These are phyloP conservation scores for Thinocorus orbignyianus DNA, from an alignment of 2,113 vertebrate genomes.

Conservation along the genomic window DNA sequence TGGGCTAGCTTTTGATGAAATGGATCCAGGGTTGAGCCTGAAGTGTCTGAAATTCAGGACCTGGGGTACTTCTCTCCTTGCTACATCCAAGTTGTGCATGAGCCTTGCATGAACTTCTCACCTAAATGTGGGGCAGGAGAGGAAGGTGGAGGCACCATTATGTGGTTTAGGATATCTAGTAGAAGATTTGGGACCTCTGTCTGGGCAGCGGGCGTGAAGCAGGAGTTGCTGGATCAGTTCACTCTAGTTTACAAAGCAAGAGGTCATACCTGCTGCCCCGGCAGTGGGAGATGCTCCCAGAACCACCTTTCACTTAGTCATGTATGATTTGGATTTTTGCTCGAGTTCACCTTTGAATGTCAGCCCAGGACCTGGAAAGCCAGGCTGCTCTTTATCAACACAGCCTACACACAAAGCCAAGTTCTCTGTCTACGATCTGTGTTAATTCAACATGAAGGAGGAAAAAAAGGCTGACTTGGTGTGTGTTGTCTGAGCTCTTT, in stretches of 20 bases:
- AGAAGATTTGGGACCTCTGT: not conserved
- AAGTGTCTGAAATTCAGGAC: not conserved
- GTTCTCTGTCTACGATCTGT: not conserved
- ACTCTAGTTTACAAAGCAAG: not conserved
- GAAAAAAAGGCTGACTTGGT: not conserved
- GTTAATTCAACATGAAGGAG: not conserved
- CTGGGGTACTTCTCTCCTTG: not conserved
- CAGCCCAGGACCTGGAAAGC: not conserved
- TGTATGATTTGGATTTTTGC: not conserved
- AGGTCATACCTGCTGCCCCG: not conserved
- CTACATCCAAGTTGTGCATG: too few species aligned
- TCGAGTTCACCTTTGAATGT: not conserved
- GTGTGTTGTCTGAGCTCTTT: not conserved
- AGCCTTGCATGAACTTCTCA: too few species aligned
- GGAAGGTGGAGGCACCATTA: not conserved
- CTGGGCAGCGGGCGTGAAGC: not conserved
- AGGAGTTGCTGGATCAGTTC: not conserved
- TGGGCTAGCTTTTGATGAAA: not conserved
- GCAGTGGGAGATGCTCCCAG: not conserved
- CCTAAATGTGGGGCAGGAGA: fast-evolving
- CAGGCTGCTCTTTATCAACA: not conserved
- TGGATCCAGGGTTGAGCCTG: not conserved
- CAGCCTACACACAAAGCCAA: too few species aligned
- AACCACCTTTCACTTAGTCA: not conserved
- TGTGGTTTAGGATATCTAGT: not conserved